Evolutionary conservation across 2,797 vertebrate species (phyloP), one percentile per base, ranked within the genome.

Genomic region (Avahi laniger): DNA sequence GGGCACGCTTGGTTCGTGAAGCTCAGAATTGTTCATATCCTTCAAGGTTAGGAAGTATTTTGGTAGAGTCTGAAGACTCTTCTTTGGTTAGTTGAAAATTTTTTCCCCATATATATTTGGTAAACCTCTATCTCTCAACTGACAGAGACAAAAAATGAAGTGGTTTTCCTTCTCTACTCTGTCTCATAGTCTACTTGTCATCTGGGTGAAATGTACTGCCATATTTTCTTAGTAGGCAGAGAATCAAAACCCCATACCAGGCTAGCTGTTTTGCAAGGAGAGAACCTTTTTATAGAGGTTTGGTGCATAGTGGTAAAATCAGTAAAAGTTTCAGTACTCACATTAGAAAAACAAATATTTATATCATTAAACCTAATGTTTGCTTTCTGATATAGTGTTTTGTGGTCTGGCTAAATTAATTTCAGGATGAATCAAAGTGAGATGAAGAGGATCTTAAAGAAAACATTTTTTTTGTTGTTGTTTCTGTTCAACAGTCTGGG

Each of bases 51-150:
- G 43, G n/a, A 46, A 76, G 9, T 4, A 30, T 95, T 94, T 95
- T 63, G 91, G 22, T 57, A 38, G 35, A 92, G 52, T 89, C 69
- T 93, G n/a, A 82, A 89, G 85, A 84, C 52, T 91, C 38, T 85
- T 87, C 54, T 92, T 92, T 83, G 33, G 12, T 89, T 46, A 76
- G 14, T n/a, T 69, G 61, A 80, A 67, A 94, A 67, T 43, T 85
- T 67, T 54, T 57, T 33, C 20, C 4, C 14, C 46, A 18, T 86
- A 63, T 72, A 50, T 93, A 97, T 67, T 91, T 94, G 73, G 48
- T 89, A 87, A 93, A 87, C 22, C 17, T 95, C 46, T 9, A 17
- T 86, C 61, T 86, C 50, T 94, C n/a, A 63, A 52, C 3, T 28
- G 52, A 84, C 10, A 15, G 59, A 73, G 30, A 89, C 14, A 86